Evolutionary conservation across 53 echinoderm and acorn worm genomes (phyloP), one percentile per base, ranked within the genome.

Genomic region (Paracentrotus lividus): DNA sequence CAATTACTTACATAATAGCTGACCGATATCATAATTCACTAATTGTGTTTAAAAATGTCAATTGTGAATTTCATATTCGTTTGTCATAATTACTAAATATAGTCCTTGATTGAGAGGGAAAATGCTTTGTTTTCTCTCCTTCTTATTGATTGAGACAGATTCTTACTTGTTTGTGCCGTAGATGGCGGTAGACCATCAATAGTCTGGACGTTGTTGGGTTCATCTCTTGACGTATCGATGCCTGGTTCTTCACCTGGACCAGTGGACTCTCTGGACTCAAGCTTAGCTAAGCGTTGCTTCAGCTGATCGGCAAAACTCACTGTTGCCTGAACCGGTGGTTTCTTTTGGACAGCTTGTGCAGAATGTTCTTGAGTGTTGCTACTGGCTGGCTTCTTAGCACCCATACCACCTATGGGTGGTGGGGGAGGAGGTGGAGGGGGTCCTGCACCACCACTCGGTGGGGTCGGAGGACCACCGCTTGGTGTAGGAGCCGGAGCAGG

Each of bases 371-470:
- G 85, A 12, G 14, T 31, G 86, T 36, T 86, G 12, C 34, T 52
- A 14, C 0, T 5, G 55, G 87, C n/a, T 36, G 87, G 53, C 42
- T 32, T 16, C 57, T 54, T 44, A 8, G 36, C 55, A 16, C 57
- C 40, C 4, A 55, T 36, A 34, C 56, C 89, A 23, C 89, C 89
- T 26, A 59, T 89, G 24, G 89, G 89, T 36, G 89, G 89, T 36
- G 65, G 89, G 8, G 90, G 90, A 29, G 90, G 90, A 4, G 90
- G 90, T 68, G 81, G 92, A 15, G 92, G 92, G 20, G 77, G 75
- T 33, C 52, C 75, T 40, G 92, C n/a, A 7, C 45, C 90, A 33
- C 75, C 90, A 47, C 31, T 20, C 2, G 93, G 85, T 2, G 64
- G 54, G 68, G 93, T 72, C 57, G 94, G 59, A 9, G 42, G 64